phyloP scores from a whole-genome alignment of 2,113 vertebrate species.

The Scomber scombrus region DNA sequence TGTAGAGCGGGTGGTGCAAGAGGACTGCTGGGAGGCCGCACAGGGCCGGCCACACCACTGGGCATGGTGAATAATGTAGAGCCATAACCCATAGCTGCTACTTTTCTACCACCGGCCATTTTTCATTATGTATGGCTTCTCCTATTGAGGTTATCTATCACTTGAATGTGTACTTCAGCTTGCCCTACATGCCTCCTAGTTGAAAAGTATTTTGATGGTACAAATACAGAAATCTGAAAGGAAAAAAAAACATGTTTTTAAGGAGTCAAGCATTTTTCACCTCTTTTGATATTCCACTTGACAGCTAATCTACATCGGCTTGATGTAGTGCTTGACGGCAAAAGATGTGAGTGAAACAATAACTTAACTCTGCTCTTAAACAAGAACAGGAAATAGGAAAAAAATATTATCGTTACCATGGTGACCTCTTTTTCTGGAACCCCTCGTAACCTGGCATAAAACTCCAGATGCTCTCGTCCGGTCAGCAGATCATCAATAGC shows the following conservation, averaged over 20 bases:
- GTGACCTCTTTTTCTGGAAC: constrained; percentile 93
- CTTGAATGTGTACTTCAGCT: constrained; percentile 34
- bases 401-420: constrained; percentile 86
- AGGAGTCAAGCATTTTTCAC: neutral
- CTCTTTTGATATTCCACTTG: neutral
- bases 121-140: constrained; percentile 75
- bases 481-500: constrained; percentile 93
- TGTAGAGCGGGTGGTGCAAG: constrained; percentile 38
- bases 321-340: neutral
- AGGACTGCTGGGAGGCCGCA: constrained; percentile 39
- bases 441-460: constrained; percentile 93
- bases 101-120: constrained; percentile 56
- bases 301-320: neutral
- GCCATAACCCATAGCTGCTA: constrained; percentile 65
- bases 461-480: constrained; percentile 93
- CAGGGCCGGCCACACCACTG: constrained; percentile 61
- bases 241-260: neutral
- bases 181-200: constrained; percentile 35
- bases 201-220: constrained; percentile 13
- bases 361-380: neutral
- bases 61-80: constrained; percentile 78
- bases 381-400: neutral
- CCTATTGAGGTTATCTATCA: constrained; percentile 62
- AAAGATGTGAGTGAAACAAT: neutral
- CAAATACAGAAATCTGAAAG: constrained; percentile 1